Evolutionary conservation across 1,140 invertebrate species (phyloP).

Genomic region (Aphis gossypii): DNA sequence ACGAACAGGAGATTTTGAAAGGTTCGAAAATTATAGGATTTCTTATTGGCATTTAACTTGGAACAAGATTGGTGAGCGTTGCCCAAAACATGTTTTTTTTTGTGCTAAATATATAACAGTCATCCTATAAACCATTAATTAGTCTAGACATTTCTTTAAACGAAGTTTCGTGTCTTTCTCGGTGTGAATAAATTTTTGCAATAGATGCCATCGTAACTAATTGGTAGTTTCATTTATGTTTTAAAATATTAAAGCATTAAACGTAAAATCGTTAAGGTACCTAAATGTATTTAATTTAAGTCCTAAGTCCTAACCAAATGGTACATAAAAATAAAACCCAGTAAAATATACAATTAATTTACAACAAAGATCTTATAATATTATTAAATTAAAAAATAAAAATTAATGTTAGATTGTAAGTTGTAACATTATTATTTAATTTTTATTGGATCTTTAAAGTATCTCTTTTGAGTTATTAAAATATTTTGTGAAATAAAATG

Average conservation of each 20-base stretch:
- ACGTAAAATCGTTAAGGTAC: neutral
- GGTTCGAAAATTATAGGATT: neutral
- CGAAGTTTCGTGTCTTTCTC: neutral
- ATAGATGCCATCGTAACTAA: neutral
- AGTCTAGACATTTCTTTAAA: neutral
- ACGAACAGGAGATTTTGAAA: neutral
- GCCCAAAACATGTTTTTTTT: neutral
- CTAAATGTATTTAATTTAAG: neutral
- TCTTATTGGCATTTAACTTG: neutral
- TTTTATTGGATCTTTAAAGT: neutral
- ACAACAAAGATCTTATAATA: neutral
- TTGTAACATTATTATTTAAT: neutral
- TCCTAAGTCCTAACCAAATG: neutral
- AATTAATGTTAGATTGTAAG: too few species aligned
- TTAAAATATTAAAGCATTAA: neutral
- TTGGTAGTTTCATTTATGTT: neutral
- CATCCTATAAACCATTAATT: neutral
- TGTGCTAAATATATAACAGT: neutral
- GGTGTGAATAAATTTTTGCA: neutral
- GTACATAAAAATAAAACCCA: neutral
- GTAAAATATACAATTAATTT: neutral
- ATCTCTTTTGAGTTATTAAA: neutral
- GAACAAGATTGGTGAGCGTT: neutral
- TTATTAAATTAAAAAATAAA: neutral
- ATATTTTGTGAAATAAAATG: neutral